Evolutionary conservation across 2,113 vertebrate species (phyloP), one percentile per base, ranked within the genome.

Genomic region (Coptodon rendalli): DNA sequence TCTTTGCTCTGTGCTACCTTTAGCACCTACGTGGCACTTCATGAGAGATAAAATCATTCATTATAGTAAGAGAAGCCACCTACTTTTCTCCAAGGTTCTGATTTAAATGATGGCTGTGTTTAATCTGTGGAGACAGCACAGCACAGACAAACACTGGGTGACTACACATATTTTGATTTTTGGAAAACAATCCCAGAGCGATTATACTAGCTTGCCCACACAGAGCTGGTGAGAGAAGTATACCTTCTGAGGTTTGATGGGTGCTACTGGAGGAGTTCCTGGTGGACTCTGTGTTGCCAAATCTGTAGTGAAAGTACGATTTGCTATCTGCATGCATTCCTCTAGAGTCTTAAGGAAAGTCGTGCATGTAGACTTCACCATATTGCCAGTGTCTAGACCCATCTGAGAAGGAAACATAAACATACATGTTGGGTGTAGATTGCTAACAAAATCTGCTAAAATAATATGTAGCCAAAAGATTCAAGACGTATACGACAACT

Each of bases 281-380:
- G 97, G 97, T 0, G 98, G 97, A 36, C 96, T 98, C n/a, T 90
- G 97, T 40, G 95, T 96, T 54, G 97, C 4, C 48, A 97, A 92
- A 31, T 98, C 97, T 2, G 98, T 95, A 79, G 94, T 97, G 88
- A 99, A 99, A 83, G 98, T 97, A 78, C 93, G 95, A 76, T 97
- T 98, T 90, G 98, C 98, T 80, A 99, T 98, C 95, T 98, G 97
- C 98, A 99, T 99, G 94, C 98, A 99, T 91, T 99, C 98, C 91
- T 99, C 98, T 89, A 99, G 96, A 22, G 98, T 99, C 95, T 97
- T 99, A 89, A 99, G 96, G 85, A 99, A 99, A 43, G 98, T 99
- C 54, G 97, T 97, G 93, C 98, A 99, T 12, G 98, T 99, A 14
- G 98, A 98, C 93, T 97, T 98, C 91, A 99, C 96, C 93, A 99